A percentile compares a stretch with the other conserved stretches of the same genome.
Evolutionary conservation across 1,140 invertebrate species (phyloP).

Genomic region (Aphelinus atriplicis): DNA sequence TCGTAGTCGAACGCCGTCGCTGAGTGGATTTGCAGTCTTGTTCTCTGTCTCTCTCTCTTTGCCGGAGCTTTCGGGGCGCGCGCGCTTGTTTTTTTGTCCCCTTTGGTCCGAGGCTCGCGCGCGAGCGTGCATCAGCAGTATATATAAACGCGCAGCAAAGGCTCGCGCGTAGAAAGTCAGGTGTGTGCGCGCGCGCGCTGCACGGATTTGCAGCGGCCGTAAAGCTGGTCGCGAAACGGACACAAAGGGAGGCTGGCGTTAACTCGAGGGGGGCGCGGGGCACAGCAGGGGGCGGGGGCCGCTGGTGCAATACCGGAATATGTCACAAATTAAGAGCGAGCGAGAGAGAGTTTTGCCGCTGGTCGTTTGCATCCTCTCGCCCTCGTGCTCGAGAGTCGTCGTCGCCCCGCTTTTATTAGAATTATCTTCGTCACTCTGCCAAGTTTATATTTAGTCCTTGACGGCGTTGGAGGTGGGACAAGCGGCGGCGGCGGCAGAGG

Average conservation of each 20-base stretch:
- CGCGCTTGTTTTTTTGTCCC: constrained; percentile 21
- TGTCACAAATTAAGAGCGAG: constrained; percentile 64
- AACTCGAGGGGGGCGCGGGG: constrained; percentile 40
- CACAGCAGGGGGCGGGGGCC: constrained; percentile 4
- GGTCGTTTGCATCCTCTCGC: constrained; percentile 39
- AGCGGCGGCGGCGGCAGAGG: background rate
- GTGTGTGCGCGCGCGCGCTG: constrained; percentile 4
- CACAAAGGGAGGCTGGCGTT: constrained; percentile 48
- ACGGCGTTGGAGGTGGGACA: constrained; percentile 46
- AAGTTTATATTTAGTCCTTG: constrained; percentile 67
- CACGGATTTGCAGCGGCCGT: constrained; percentile 21
- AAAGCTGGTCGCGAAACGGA: constrained; percentile 25
- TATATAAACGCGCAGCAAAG: constrained; percentile 5
- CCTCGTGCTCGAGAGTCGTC: constrained; percentile 27
- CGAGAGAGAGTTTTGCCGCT: constrained; percentile 47
- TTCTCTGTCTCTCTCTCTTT: no score
- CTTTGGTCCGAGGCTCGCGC: no score
- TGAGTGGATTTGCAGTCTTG: background rate
- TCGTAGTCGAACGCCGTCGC: background rate
- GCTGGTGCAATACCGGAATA: constrained; percentile 62
- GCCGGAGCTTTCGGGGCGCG: background rate
- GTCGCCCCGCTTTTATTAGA: constrained; percentile 66
- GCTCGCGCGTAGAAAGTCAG: constrained; percentile 2
- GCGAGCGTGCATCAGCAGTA: background rate
- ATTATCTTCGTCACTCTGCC: constrained; percentile 68